A percentile compares a stretch with the other conserved stretches of the same genome.
Conservation (phyloP, 2,797 vertebrate genomes). For the Aldrovandia affinis region DNA sequence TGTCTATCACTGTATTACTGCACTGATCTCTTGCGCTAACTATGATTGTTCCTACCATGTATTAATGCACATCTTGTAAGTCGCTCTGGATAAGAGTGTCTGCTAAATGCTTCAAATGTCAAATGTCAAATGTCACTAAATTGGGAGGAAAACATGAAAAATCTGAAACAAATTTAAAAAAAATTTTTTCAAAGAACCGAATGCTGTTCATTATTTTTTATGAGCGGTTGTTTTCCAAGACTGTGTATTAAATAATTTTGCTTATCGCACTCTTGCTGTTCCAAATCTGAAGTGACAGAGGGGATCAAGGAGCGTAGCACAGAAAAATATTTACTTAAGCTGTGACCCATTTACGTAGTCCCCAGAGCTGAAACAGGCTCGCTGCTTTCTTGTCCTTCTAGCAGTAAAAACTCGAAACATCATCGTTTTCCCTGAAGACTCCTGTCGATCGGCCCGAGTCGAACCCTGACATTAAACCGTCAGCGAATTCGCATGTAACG, state of each 20-base stretch:
- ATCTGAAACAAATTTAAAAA: too few relatives aligned
- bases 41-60: too few relatives aligned
- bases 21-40: too few relatives aligned
- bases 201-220: not conserved
- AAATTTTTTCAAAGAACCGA: slow-evolving; percentile 6
- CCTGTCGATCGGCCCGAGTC: not conserved
- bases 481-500: not conserved
- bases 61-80: too few relatives aligned
- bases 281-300: slow-evolving; percentile 26
- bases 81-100: too few relatives aligned
- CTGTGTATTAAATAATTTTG: slow-evolving; percentile 21
- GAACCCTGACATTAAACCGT: not conserved
- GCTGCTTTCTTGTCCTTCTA: not conserved
- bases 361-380: not conserved
- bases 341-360: slow-evolving; percentile 43
- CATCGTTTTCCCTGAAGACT: not conserved
- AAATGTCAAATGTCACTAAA: too few relatives aligned
- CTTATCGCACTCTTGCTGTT: slow-evolving; percentile 15
- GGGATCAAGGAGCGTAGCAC: slow-evolving; percentile 20
- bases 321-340: slow-evolving; percentile 56
- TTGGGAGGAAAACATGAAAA: too few relatives aligned
- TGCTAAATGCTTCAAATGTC: too few relatives aligned
- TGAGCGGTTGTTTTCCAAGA: slow-evolving; percentile 9
- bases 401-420: not conserved
- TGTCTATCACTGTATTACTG: too few relatives aligned